Evolutionary conservation across 2,113 vertebrate genomes (phyloP), one percentile per base, ranked within the genome.

Genomic region (Ptilorrhoa leucosticta): DNA sequence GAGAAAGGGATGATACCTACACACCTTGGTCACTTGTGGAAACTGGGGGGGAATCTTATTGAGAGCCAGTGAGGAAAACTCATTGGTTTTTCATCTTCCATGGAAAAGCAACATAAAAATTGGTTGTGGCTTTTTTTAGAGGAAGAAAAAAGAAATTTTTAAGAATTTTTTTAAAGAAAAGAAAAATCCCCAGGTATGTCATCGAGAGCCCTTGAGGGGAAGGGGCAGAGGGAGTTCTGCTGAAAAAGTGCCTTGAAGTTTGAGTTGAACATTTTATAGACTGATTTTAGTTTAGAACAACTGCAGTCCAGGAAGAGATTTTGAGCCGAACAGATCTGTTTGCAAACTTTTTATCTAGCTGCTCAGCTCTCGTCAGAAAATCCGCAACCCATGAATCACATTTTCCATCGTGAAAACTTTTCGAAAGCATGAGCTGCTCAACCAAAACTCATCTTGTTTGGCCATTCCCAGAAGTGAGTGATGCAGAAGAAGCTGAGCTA

Each of bases 361-460:
- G n/a, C n/a, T n/a, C n/a, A n/a, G n/a, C n/a, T n/a, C 71, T 92
- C 27, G 10, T 24, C 79, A 44, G 54, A 93, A 94, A 97, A 83
- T 44, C 90, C 71, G 22, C 71, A 83, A 18, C 33, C 6, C 13
- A 39, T 81, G 83, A 94, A 81, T 90, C 47, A 9, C 68, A 83
- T 70, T 84, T 87, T 70, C 54, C 66, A 42, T 77, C 9, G 2
- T 10, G 30, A 54, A 65, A 83, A 72, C 69, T 82, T 90, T 57
- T 4, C 3, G 4, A 35, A 91, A 90, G 71, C 79, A 51, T 19
- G 53, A 95, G 48, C 40, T 53, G 35, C 60, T 96, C 79, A 73
- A 92, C 39, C 64, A 92, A 93, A 90, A 79, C 76, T 90, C 79
- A 90, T 90, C 68, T 58, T 51, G n/a, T 60, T 87, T 95, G 93